Percentiles rank a stretch among this genome's conserved stretches.
These are phyloP conservation scores for Liolophura sinensis DNA, from an alignment of 1,140 invertebrate species.

Conservation along the genomic window DNA sequence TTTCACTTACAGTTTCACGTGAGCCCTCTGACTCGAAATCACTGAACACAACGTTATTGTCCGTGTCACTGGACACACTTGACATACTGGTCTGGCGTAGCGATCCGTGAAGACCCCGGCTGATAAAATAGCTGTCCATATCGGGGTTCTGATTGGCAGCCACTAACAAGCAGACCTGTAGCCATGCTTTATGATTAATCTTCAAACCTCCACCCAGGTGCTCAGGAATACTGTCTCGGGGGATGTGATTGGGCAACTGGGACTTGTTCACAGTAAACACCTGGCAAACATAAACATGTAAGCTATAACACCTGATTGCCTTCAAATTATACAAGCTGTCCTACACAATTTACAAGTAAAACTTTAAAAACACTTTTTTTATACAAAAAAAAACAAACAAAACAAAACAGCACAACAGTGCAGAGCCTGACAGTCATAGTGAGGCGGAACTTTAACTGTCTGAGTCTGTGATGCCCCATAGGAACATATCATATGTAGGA, in stretches of 20 bases:
- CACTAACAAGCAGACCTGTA: conserved; percentile 71
- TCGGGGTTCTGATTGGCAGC: conserved; percentile 32
- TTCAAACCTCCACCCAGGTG: conserved; percentile 84
- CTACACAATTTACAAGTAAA: too few species aligned
- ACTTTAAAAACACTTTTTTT: too few species aligned
- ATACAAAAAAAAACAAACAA: too few species aligned
- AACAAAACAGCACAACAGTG: too few species aligned
- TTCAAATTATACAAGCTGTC: not conserved
- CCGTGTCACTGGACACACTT: conserved; percentile 42
- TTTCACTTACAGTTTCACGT: conserved; percentile 55
- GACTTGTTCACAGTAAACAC: conserved; percentile 93
- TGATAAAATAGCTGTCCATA: conserved; percentile 41
- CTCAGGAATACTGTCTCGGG: conserved; percentile 77
- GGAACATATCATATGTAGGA: too few species aligned
- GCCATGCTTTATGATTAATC: conserved; percentile 88
- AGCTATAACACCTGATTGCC: not conserved
- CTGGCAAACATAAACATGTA: conserved; percentile 32
- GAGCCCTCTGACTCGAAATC: conserved; percentile 63
- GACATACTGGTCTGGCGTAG: conserved; percentile 5
- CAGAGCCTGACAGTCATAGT: too few species aligned
- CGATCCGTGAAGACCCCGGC: conserved; percentile 14
- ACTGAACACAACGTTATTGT: conserved; percentile 41
- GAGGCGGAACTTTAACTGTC: too few species aligned
- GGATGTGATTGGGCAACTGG: conserved; percentile 63
- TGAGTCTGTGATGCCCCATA: too few species aligned